Evolutionary conservation across 2,113 vertebrate species (phyloP).

Genomic region (Anguilla rostrata): DNA sequence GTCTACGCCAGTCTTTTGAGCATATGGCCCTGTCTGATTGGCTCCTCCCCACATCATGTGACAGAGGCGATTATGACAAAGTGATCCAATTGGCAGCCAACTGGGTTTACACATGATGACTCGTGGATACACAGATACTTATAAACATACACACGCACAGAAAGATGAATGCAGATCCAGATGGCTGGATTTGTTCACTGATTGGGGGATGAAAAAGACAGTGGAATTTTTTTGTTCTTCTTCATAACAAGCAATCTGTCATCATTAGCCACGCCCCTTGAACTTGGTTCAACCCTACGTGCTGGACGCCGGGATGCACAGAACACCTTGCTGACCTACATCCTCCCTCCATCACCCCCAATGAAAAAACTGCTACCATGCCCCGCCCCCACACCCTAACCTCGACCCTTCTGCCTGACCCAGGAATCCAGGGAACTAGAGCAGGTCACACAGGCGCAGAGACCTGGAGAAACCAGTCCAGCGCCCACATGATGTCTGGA

Average conservation of each 20-base stretch:
- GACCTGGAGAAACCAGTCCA: neutral
- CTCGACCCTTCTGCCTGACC: slow-evolving; percentile 4
- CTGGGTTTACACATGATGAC: slow-evolving; percentile 59
- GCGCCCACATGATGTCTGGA: slow-evolving; percentile 52
- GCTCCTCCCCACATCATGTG: slow-evolving; percentile 50
- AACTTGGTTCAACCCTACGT: slow-evolving; percentile 46
- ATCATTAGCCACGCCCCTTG: slow-evolving; percentile 58
- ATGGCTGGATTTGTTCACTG: slow-evolving; percentile 65
- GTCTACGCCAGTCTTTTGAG: slow-evolving; percentile 60
- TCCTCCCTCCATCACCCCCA: slow-evolving; percentile 14
- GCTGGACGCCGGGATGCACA: neutral
- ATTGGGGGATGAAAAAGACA: slow-evolving; percentile 54
- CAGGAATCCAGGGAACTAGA: slow-evolving; percentile 16
- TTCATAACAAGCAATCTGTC: slow-evolving; percentile 72
- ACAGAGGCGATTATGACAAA: slow-evolving; percentile 41
- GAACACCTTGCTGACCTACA: slow-evolving; percentile 40
- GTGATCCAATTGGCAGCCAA: slow-evolving; percentile 55
- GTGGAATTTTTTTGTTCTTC: slow-evolving; percentile 67
- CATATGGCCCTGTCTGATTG: slow-evolving; percentile 50
- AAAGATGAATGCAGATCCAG: slow-evolving; percentile 62
- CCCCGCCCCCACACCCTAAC: neutral
- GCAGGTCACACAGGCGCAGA: slow-evolving; percentile 22
- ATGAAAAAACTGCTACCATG: neutral
- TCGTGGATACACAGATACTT: slow-evolving; percentile 48
- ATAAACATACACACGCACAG: slow-evolving; percentile 39